phyloP scores from a whole-genome alignment of 2,888 invertebrate species.

The Synergus umbraculus region DNA sequence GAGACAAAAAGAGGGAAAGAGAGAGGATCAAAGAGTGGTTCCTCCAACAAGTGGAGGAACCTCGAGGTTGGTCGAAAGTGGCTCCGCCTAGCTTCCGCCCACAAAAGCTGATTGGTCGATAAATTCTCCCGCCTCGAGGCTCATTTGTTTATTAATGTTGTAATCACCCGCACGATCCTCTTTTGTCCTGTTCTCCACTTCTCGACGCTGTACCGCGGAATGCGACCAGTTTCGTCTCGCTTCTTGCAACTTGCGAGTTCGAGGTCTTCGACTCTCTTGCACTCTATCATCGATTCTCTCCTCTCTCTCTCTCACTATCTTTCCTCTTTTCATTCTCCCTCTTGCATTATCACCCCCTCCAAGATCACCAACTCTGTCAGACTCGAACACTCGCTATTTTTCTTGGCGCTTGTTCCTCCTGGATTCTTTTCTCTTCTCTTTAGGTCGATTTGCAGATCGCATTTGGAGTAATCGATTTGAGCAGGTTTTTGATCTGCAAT shows the following conservation, averaged over 20 bases:
- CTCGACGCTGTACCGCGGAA: slow-evolving; percentile 67
- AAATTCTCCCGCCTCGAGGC: slow-evolving; percentile 73
- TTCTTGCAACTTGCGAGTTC: slow-evolving; percentile 62
- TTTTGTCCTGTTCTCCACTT: slow-evolving; percentile 71
- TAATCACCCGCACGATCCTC: slow-evolving; percentile 76
- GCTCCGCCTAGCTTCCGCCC: slow-evolving; percentile 75
- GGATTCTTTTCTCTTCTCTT: slow-evolving; percentile 8
- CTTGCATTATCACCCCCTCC: slow-evolving; percentile 33
- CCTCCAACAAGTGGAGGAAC: slow-evolving; percentile 50
- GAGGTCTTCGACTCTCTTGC: slow-evolving; percentile 62
- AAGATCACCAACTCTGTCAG: slow-evolving; percentile 48
- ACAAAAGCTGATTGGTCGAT: slow-evolving; percentile 70
- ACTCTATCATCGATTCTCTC: slow-evolving; percentile 56
- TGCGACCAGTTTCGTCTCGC: slow-evolving; percentile 74
- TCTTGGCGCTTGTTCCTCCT: slow-evolving; percentile 26
- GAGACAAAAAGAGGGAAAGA: slow-evolving; percentile 52
- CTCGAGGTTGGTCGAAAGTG: slow-evolving; percentile 69
- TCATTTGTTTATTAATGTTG: slow-evolving; percentile 78
- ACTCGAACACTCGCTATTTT: slow-evolving; percentile 40
- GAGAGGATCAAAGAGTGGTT: slow-evolving; percentile 59
- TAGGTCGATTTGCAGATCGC: slow-evolving; percentile 60
- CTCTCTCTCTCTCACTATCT: slow-evolving; percentile 42
- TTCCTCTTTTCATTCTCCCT: slow-evolving; percentile 16
- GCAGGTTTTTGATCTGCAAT: background rate
- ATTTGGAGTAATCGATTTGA: slow-evolving; percentile 40